Evolutionary conservation across 2,888 invertebrate genomes (phyloP).

Genomic region (Phania funesta): DNA sequence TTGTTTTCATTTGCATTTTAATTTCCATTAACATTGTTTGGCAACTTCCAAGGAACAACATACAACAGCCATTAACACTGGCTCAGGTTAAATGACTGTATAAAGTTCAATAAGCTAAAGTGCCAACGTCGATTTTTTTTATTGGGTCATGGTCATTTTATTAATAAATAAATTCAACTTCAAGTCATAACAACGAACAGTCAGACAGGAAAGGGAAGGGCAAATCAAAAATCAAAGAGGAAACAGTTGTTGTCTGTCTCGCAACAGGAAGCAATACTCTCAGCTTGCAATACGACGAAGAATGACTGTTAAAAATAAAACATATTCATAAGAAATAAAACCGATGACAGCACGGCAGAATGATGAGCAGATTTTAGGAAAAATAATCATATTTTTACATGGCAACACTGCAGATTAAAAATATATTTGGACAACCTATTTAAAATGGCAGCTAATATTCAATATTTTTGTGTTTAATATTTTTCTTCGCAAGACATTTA

Average conservation of each 20-base stretch:
- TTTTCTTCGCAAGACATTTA: too few relatives aligned
- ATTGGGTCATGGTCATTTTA: slow-evolving; percentile 35
- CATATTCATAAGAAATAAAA: not conserved
- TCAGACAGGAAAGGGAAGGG: not conserved
- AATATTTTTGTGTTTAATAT: too few relatives aligned
- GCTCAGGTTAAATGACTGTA: not conserved
- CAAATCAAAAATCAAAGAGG: not conserved
- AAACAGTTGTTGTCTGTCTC: not conserved
- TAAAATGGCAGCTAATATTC: too few relatives aligned
- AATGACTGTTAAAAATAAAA: not conserved
- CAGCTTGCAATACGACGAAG: not conserved
- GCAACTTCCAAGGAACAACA: not conserved
- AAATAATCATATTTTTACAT: too few relatives aligned
- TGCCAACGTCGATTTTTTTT: not conserved
- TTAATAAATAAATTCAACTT: slow-evolving; percentile 29
- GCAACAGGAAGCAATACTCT: not conserved
- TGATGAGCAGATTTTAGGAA: too few relatives aligned
- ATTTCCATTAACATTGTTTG: not conserved
- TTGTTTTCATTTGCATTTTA: not conserved
- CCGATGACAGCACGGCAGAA: too few relatives aligned
- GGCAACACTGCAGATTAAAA: too few relatives aligned
- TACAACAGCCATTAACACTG: not conserved
- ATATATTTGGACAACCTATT: too few relatives aligned
- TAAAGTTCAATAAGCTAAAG: slow-evolving; percentile 39
- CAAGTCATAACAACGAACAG: slow-evolving; percentile 6